phyloP scores from a whole-genome alignment of 92 coral and sea anemone genomes.

The Bergia puertoricense region DNA sequence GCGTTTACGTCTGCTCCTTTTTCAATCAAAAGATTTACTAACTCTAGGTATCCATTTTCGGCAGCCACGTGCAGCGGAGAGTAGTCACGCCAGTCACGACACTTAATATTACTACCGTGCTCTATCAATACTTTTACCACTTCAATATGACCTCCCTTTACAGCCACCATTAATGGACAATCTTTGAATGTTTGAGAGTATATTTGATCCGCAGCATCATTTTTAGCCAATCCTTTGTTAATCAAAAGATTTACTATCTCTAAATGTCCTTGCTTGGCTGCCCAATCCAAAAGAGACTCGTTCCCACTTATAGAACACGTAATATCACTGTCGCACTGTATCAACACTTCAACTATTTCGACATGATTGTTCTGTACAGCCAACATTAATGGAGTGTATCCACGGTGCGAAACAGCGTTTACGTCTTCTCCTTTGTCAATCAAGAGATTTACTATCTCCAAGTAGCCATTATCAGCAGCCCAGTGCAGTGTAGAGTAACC shows the following conservation, averaged over 20 bases:
- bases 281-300: not conserved
- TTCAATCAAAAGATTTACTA: constrained; percentile 31
- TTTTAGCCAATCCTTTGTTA: not conserved
- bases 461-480: no score
- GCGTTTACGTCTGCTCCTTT: constrained; percentile 33
- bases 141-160: not conserved
- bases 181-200: no score
- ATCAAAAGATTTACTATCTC: constrained; percentile 14
- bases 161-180: not conserved
- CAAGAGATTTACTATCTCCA: no score
- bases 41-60: constrained; percentile 38
- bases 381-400: not conserved
- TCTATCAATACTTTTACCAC: not conserved
- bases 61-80: constrained; percentile 44
- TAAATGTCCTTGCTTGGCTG: not conserved
- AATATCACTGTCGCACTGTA: not conserved
- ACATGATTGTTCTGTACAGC: not conserved
- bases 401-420: no score
- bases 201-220: no score
- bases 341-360: not conserved
- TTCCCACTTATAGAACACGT: no score
- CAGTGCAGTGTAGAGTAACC: no score
- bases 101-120: not conserved
- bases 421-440: no score
- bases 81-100: constrained; percentile 42